Evolutionary conservation across 2,797 vertebrate genomes (phyloP).

Genomic region (Agapornis canus): DNA sequence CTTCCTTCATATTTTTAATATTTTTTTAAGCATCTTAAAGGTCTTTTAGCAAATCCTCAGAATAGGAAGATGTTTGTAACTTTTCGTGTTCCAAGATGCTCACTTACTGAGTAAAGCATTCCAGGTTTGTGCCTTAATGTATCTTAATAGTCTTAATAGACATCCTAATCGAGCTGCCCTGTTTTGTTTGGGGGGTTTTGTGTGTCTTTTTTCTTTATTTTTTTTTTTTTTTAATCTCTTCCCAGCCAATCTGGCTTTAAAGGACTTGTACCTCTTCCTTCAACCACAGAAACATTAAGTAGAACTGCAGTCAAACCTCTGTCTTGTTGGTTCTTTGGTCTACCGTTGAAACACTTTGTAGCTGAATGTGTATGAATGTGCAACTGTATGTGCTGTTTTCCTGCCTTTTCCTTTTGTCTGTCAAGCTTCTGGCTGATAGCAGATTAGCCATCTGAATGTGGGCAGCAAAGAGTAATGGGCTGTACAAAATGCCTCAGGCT

Average conservation of each 20-base stretch:
- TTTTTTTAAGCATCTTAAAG: neutral
- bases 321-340: slow-evolving; percentile 3
- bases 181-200: neutral
- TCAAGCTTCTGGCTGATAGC: slow-evolving; percentile 59
- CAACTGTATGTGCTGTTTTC: slow-evolving; percentile 8
- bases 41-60: neutral
- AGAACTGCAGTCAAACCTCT: neutral
- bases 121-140: neutral
- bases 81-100: neutral
- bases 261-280: neutral
- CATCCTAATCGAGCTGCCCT: neutral
- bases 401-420: slow-evolving; percentile 62
- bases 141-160: neutral
- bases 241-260: neutral
- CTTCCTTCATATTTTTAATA: neutral
- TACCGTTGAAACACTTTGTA: neutral
- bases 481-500: slow-evolving; percentile 46
- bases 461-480: slow-evolving; percentile 62
- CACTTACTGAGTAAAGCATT: neutral
- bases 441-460: slow-evolving; percentile 66
- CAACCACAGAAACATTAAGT: neutral
- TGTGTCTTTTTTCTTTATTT: neutral
- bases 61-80: neutral
- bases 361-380: neutral
- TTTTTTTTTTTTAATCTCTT: neutral